Base-by-base conservation (phyloP, 2,113 vertebrate genomes). In the Anser cygnoides region DNA sequence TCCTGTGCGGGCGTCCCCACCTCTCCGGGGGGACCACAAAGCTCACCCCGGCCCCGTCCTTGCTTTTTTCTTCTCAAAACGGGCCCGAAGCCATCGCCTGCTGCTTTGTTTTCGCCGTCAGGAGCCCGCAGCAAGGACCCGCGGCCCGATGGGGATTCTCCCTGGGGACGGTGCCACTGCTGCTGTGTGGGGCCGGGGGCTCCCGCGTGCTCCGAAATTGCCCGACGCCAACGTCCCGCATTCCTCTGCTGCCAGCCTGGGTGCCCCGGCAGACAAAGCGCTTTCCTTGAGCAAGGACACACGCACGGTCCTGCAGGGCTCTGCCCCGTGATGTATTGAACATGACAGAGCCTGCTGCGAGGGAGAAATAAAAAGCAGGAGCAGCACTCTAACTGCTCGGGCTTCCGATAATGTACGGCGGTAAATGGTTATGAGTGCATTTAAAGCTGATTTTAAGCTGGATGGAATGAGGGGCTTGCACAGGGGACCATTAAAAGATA, bases 301-400 rank as follows among this genome's bases (percentile, higher is more conserved):
- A 31, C 9, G 95, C 7, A 23, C 39, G 10, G 8, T 90, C 93
- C 93, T 71, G 7, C 28, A 33, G 94, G 89, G 92, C 70, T 88
- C 92, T n/a, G 59, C 52, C 49, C 55, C 2, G 63, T 73, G 97
- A 87, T 87, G 89, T 41, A 95, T 91, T 59, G 92, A 73, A 65
- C 61, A 14, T 31, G 95, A 81, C 93, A 62, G 89, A 50, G 43
- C 84, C 84, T 39, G 94, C 93, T 87, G 94, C 26, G 73, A 73
- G 73, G 71, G 37, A 37, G 87, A 37, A 54, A 39, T 49, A 21
- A 71, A 44, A 80, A 85, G 92, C 92, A 13, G 83, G 62, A 86
- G 86, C 79, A 17, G 74, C 76, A 9, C 88, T 63, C 74, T 46
- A 16, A 44, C 71, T 11, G 62, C 66, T 33, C 3, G 62, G 59